These are phyloP conservation scores for Neoitamus cyanurus DNA, from an alignment of 2,888 invertebrate genomes.

Conservation along the genomic window DNA sequence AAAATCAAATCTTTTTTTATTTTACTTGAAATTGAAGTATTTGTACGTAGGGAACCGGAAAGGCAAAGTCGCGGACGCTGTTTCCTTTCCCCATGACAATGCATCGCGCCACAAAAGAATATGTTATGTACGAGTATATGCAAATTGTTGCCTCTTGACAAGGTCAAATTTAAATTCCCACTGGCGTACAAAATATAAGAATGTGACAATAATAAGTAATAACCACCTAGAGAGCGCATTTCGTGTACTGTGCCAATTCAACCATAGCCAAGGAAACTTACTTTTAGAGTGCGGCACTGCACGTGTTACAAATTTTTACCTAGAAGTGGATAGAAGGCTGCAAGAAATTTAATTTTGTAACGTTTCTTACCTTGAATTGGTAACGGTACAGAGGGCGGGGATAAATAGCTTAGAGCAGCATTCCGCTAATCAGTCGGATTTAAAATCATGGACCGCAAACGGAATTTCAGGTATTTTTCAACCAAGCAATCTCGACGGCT, in stretches of 20 bases:
- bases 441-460: background rate
- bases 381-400: background rate
- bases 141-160: background rate
- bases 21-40: background rate
- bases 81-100: background rate
- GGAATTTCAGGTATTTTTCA: background rate
- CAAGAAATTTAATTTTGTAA: background rate
- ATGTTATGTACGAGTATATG: no score
- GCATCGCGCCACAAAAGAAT: background rate
- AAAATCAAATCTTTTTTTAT: no score
- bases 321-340: background rate
- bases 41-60: background rate
- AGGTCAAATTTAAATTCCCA: background rate
- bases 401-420: background rate
- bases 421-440: background rate
- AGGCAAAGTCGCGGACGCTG: background rate
- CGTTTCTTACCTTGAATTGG: conserved; percentile 1
- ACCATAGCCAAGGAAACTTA: background rate
- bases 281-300: background rate
- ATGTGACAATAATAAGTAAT: background rate
- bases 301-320: background rate
- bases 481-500: background rate
- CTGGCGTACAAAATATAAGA: background rate
- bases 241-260: background rate
- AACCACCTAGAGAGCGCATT: background rate